Percentiles rank a stretch among this genome's conserved stretches.
phyloP scores from a whole-genome alignment of 2,888 invertebrate species.

The Phoronis australis region DNA sequence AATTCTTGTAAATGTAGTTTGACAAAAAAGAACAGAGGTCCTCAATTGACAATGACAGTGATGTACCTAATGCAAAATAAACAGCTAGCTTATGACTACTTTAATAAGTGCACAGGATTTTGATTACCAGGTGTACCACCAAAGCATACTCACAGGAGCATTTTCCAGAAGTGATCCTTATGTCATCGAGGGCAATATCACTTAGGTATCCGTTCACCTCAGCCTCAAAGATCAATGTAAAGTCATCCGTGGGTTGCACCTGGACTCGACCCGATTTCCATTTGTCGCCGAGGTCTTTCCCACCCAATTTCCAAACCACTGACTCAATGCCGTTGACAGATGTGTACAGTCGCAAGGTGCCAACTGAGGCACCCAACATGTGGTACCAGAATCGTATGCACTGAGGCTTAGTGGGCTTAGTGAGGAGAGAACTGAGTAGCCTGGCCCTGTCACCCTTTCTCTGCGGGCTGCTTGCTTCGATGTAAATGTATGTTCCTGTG shows the following conservation, averaged over 20 bases:
- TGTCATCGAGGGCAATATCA: conserved; percentile 38
- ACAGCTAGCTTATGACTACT: too few species aligned
- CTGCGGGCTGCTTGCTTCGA: neutral
- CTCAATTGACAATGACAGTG: too few species aligned
- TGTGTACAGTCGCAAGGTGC: neutral
- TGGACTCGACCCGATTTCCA: neutral
- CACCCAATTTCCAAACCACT: neutral
- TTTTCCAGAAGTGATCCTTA: conserved; percentile 15
- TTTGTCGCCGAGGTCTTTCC: neutral
- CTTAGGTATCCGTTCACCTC: conserved; percentile 23
- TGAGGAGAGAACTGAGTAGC: neutral
- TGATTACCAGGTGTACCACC: too few species aligned
- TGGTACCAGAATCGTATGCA: neutral
- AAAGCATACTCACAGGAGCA: conserved; percentile 30
- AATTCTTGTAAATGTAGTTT: too few species aligned
- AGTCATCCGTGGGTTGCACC: too few species aligned
- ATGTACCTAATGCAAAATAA: too few species aligned
- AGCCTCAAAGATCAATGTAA: too few species aligned
- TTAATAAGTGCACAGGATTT: too few species aligned
- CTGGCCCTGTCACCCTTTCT: neutral
- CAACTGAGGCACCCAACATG: neutral
- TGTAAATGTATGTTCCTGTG: neutral
- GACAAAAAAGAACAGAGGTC: too few species aligned
- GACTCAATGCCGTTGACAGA: neutral
- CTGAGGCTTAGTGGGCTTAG: neutral